Base-by-base conservation (phyloP, 2,113 vertebrate genomes). In the Phrynocephalus versicolor region DNA sequence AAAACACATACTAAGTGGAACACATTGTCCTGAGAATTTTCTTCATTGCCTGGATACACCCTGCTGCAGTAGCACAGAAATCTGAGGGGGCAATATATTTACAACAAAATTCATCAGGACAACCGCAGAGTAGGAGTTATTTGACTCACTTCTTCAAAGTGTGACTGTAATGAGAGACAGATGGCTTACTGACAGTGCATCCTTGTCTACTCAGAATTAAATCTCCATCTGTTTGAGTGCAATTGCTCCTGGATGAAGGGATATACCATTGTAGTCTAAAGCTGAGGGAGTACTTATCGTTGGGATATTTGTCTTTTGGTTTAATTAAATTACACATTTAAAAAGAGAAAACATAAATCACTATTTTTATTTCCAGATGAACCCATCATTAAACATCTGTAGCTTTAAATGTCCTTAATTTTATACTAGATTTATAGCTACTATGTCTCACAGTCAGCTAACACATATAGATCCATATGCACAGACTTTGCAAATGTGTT, bases 141-240 rank as follows among this genome's bases (percentile, higher is more conserved):
- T 30, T 85, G 84, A 85, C 51, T 80, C 77, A 85, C 41, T 64
- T 64, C 27, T 21, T 73, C 41, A 35, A 30, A 73, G 27, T 73
- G 77, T 57, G 69, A 55, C 62, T 45, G 39, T 19, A 62, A n/a
- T 30, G 25, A 67, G 64, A 67, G 25, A 8, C 27, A 30, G 70
- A 6, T 62, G 25, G 58, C 15, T 27, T 51, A 79, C 67, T 70
- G 37, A 85, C 25, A 70, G 12, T 41, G 64, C 27, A 67, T 7
- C 27, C 64, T 25, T 65, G 64, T 67, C 25, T 67, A 30, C 60
- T 62, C 60, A 19, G 60, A 62, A 23, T 16, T 62, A 18, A 18
- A 19, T 62, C 60, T 62, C 23, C 1, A 19, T 30, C 64, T 67
- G 45, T 51, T 51, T 51, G 45, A 51, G 45, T 51, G 45, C 5